Base-by-base conservation (phyloP, 2,113 vertebrate species). In the Mormoops blainvillei region DNA sequence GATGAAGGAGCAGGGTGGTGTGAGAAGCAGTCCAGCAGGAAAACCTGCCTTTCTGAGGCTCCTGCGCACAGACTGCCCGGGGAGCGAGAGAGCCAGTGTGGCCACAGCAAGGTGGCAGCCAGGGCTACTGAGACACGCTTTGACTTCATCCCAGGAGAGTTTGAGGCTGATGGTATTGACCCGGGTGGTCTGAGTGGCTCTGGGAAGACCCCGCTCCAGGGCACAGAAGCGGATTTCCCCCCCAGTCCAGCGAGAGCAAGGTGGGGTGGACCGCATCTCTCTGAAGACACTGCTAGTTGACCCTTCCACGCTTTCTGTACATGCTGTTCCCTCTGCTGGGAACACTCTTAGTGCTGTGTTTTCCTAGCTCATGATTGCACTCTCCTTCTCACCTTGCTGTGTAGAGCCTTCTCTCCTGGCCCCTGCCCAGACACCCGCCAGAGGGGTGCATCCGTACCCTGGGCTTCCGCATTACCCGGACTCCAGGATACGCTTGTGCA, bases 271-370 rank as follows among this genome's bases (percentile, higher is more conserved):
- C 7, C 0, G 48, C 24, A 1, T 24, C 36, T 81, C 19, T 43
- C 61, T 38, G 10, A 48, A 61, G 33, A 78, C 31, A 4, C 48
- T 61, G 78, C 56, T 52, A 18, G 50, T 36, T 50, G 24, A 7
- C 24, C 12, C n/a, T 6, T 52, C n/a, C 2, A 38, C 3, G 0
- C 7, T 38, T 71, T n/a, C 7, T 2, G 22, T 12, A 20, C 38
- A 1, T 20, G 52, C 61, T 13, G 9, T 3, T 65, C 48, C 63
- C 14, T 86, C 31, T 65, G 70, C 85, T 11, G 3, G 80, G 43
- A 13, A 31, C 2, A 2, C 43, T 4, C 1, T 26, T 24, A 14
- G 19, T 58, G 16, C 58, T 45, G 56, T n/a, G 33, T 26, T 16
- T 36, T 31, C 91, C 76, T 33, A 38, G 63, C 28, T 93, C 36